phyloP scores from a whole-genome alignment of 2,888 invertebrate species.

The Reticulitermes lucifugus region DNA sequence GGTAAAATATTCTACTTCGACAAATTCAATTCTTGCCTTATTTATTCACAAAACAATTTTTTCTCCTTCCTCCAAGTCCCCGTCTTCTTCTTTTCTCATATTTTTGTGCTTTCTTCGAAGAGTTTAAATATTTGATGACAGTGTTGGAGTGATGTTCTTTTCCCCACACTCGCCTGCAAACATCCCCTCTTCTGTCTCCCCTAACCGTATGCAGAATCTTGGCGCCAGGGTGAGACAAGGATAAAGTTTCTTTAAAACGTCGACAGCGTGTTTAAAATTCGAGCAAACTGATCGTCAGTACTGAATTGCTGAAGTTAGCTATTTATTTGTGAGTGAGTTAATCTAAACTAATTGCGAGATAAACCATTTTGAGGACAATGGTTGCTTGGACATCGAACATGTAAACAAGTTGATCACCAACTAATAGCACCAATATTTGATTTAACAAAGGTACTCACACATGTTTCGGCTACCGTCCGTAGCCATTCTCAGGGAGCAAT shows the following conservation, averaged over 20 bases:
- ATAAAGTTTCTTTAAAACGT: background rate
- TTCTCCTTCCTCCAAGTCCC: background rate
- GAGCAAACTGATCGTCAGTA: background rate
- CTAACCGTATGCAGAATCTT: background rate
- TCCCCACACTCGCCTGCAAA: background rate
- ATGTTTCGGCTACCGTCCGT: too few relatives aligned
- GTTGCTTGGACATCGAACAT: too few relatives aligned
- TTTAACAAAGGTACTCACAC: too few relatives aligned
- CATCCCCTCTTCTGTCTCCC: background rate
- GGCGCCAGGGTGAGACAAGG: background rate
- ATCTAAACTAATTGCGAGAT: too few relatives aligned
- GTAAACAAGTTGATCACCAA: too few relatives aligned
- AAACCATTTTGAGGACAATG: too few relatives aligned
- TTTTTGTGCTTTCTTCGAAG: background rate
- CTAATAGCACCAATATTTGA: too few relatives aligned
- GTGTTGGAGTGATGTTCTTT: background rate
- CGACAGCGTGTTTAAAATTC: background rate
- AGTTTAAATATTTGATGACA: constrained; percentile 9
- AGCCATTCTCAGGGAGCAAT: too few relatives aligned
- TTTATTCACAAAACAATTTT: constrained; percentile 15
- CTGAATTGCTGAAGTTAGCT: too few relatives aligned
- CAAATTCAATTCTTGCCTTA: background rate
- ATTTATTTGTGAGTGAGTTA: too few relatives aligned
- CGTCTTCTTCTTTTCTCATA: background rate
- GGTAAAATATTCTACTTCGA: background rate